phyloP scores from a whole-genome alignment of 1,140 invertebrate species.

The Drosophila mojavensis region DNA sequence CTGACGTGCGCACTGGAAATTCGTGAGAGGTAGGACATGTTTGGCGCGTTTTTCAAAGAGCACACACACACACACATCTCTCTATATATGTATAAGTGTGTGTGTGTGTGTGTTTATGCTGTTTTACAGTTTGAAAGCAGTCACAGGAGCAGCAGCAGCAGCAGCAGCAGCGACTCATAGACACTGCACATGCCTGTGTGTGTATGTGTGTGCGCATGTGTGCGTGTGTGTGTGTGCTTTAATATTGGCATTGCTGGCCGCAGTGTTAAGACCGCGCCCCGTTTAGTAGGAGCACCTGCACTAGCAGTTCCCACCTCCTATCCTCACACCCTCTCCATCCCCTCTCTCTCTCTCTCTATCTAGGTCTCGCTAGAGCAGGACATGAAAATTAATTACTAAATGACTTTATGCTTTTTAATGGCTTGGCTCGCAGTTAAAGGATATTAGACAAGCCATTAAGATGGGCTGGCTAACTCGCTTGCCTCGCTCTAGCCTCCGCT shows the following conservation, averaged over 20 bases:
- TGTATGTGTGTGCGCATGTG: slow-evolving; percentile 23
- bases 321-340: background rate
- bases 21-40: slow-evolving; percentile 81
- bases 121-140: slow-evolving; percentile 41
- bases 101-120: slow-evolving; percentile 17
- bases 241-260: slow-evolving; percentile 29
- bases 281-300: slow-evolving; percentile 31
- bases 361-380: slow-evolving; percentile 32
- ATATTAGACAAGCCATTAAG: slow-evolving; percentile 82
- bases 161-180: slow-evolving; percentile 17
- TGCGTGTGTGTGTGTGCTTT: slow-evolving; percentile 28
- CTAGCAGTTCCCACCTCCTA: background rate
- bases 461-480: slow-evolving; percentile 28
- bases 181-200: slow-evolving; percentile 22
- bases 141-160: slow-evolving; percentile 24
- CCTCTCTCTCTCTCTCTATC: slow-evolving; percentile 1
- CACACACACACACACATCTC: slow-evolving; percentile 10
- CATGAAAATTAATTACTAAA: slow-evolving; percentile 82
- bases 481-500: background rate
- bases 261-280: slow-evolving; percentile 24
- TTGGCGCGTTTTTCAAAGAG: slow-evolving; percentile 76
- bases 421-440: slow-evolving; percentile 74
- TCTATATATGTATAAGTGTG: slow-evolving; percentile 1
- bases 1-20: slow-evolving; percentile 78
- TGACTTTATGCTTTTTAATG: slow-evolving; percentile 83